phyloP scores from a whole-genome alignment of 2,113 vertebrate genomes.

The Oreochromis spilurus region DNA sequence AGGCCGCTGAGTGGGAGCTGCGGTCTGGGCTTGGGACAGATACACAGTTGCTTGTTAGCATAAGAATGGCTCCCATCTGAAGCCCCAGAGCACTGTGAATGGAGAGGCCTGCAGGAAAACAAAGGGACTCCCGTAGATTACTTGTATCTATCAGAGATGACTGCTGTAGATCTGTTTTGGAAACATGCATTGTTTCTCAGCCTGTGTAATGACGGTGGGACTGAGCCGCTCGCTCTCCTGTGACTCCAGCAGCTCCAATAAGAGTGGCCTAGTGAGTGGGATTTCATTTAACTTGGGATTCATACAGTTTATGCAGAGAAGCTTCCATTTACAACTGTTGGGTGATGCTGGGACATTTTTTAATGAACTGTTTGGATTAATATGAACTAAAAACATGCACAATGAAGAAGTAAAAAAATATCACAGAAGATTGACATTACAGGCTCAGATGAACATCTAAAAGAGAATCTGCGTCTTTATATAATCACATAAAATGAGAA shows the following conservation, averaged over 20 bases:
- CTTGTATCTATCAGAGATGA: slow-evolving; percentile 71
- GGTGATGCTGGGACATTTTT: not conserved
- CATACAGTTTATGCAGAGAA: not conserved
- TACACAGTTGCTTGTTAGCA: slow-evolving; percentile 47
- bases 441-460: not conserved
- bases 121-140: slow-evolving; percentile 55
- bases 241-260: not conserved
- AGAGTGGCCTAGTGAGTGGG: not conserved
- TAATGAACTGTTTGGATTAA: not conserved
- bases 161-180: slow-evolving; percentile 68
- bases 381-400: not conserved
- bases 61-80: slow-evolving; percentile 52
- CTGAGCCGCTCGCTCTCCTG: not conserved
- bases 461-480: not conserved
- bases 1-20: not conserved
- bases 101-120: slow-evolving; percentile 3
- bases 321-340: not conserved
- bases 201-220: not conserved
- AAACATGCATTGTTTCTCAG: slow-evolving; percentile 57
- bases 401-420: not conserved
- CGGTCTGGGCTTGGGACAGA: not conserved
- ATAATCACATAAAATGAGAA: not conserved
- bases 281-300: not conserved
- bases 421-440: not conserved
- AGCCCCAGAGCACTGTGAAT: slow-evolving; percentile 2